phyloP scores from a whole-genome alignment of 2,888 invertebrate species.

The Nemapogon koenigi region DNA sequence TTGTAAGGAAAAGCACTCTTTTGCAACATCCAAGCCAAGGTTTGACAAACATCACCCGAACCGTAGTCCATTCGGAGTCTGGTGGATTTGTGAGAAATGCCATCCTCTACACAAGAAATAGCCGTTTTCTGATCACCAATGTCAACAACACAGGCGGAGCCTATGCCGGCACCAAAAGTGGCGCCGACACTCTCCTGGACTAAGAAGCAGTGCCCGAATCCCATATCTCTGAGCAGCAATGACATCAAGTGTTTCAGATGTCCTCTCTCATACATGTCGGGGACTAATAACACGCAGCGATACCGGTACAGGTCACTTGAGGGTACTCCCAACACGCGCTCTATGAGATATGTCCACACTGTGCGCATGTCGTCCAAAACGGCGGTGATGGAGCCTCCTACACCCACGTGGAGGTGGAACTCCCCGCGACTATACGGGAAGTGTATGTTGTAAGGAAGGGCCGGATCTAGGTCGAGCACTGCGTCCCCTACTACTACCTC shows the following conservation, averaged over 20 bases:
- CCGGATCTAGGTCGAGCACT: constrained; percentile 72
- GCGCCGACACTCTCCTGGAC: constrained; percentile 73
- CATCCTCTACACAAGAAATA: constrained; percentile 96
- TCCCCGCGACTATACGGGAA: constrained; percentile 90
- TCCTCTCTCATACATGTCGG: constrained; percentile 87
- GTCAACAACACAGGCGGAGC: constrained; percentile 92
- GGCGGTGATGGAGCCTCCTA: constrained; percentile 86
- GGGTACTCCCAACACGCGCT: constrained; percentile 78
- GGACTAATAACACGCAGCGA: constrained; percentile 85
- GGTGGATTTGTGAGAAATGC: constrained; percentile 89
- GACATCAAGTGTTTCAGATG: constrained; percentile 86
- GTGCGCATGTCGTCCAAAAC: constrained; percentile 85
- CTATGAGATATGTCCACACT: constrained; percentile 86
- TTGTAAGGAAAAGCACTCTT: constrained; percentile 92
- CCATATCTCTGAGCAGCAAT: constrained; percentile 78
- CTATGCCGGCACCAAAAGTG: constrained; percentile 58
- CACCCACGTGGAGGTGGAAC: constrained; percentile 81
- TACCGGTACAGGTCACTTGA: constrained; percentile 75
- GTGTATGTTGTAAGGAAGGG: constrained; percentile 81
- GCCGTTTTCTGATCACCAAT: constrained; percentile 96
- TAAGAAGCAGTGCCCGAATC: constrained; percentile 85
- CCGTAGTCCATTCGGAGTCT: constrained; percentile 87
- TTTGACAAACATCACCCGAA: constrained; percentile 89
- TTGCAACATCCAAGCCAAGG: constrained; percentile 85
- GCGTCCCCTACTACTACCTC: constrained; percentile 80